phyloP scores from a whole-genome alignment of 2,113 vertebrate species.

The Microtus montanus region DNA sequence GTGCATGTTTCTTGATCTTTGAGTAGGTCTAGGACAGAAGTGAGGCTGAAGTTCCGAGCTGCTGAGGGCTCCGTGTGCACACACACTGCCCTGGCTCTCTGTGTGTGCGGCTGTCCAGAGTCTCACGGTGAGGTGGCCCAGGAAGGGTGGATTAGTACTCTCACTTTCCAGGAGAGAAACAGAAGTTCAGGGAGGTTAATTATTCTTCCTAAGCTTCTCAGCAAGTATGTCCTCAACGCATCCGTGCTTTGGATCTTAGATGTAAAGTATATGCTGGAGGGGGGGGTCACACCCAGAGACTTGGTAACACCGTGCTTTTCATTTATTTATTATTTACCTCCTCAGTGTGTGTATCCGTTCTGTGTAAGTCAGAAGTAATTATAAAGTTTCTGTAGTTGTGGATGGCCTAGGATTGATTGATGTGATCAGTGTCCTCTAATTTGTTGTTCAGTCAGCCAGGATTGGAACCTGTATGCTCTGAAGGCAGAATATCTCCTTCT shows the following conservation, averaged over 20 bases:
- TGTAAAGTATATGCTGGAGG: neutral
- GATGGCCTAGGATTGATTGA: conserved; percentile 1
- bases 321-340: neutral
- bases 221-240: neutral
- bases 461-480: neutral
- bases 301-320: neutral
- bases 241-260: neutral
- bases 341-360: neutral
- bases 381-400: neutral
- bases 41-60: neutral
- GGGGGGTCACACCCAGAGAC: neutral
- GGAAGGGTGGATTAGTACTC: neutral
- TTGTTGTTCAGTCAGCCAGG: neutral
- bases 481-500: neutral
- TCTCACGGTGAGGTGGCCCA: accelerated
- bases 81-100: neutral
- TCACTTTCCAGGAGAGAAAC: neutral
- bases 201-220: neutral
- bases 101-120: neutral
- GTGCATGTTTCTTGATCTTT: neutral
- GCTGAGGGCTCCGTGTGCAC: neutral
- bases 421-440: neutral
- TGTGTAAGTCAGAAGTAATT: neutral
- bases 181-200: conserved; percentile 5
- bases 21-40: neutral